These are phyloP conservation scores for Drosophila robusta DNA, from an alignment of 2,888 invertebrate species.

Conservation along the genomic window DNA sequence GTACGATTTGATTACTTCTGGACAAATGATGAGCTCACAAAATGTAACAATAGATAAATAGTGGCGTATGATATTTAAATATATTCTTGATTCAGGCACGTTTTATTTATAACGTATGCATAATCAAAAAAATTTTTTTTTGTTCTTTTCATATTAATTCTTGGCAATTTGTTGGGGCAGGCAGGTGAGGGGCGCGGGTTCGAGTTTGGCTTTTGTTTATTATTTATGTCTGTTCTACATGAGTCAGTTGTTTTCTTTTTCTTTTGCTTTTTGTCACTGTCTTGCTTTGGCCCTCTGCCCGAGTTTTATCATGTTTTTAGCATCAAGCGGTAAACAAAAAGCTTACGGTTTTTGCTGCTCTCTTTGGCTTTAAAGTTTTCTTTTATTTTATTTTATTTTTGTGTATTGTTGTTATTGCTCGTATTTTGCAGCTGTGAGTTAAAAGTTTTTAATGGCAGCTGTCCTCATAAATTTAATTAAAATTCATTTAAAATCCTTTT, in stretches of 20 bases:
- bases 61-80: conserved; percentile 34
- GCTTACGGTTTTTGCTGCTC: conserved; percentile 32
- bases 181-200: conserved; percentile 3
- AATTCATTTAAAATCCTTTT: conserved; percentile 76
- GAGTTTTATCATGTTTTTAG: conserved; percentile 35
- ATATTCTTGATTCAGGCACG: conserved; percentile 9
- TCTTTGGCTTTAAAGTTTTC: neutral
- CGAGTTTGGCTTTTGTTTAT: conserved; percentile 11
- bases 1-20: conserved; percentile 16
- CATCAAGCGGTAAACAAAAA: conserved; percentile 53
- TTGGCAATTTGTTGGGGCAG: conserved; percentile 47
- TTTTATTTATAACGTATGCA: conserved; percentile 46
- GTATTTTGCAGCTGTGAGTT: conserved; percentile 22
- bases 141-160: conserved; percentile 13
- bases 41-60: neutral
- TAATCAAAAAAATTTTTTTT: conserved; percentile 20
- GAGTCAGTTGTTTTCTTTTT: conserved; percentile 39
- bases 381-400: neutral
- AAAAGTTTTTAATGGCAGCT: conserved; percentile 64
- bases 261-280: conserved; percentile 16
- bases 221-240: conserved; percentile 42
- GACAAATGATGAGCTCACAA: conserved; percentile 43
- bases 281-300: conserved; percentile 46
- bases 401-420: conserved; percentile 16
- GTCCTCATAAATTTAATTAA: conserved; percentile 76